A percentile compares a stretch with the other conserved stretches of the same genome.
Evolutionary conservation across 2,797 vertebrate genomes (phyloP).

Genomic region (Oreochromis mossambicus): DNA sequence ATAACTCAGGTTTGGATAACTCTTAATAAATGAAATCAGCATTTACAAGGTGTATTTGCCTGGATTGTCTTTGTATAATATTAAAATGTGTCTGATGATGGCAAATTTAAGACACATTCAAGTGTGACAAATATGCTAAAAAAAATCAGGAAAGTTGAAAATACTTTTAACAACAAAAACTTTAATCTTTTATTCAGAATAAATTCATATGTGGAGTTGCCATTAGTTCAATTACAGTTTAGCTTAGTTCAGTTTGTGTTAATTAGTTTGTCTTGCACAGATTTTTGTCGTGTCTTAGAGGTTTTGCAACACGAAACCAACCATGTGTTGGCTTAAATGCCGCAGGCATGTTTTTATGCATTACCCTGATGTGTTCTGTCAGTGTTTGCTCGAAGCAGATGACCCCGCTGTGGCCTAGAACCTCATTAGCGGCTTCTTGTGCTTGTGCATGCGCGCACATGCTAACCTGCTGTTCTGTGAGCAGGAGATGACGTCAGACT

Average conservation of each 20-base stretch:
- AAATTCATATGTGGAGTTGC: background rate
- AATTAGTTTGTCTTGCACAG: background rate
- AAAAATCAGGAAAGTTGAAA: background rate
- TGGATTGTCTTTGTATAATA: background rate
- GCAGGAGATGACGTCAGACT: conserved; percentile 34
- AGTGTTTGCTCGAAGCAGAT: conserved; percentile 7
- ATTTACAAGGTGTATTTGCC: background rate
- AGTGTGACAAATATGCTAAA: background rate
- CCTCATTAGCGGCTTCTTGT: conserved; percentile 27
- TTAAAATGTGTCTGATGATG: background rate
- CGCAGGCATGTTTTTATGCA: conserved; percentile 2
- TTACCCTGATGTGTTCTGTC: background rate
- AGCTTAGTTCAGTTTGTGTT: background rate
- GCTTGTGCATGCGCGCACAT: background rate
- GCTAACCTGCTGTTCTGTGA: conserved; percentile 35
- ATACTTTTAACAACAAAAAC: background rate
- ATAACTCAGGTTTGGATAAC: background rate
- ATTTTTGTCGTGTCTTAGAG: background rate
- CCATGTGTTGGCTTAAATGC: background rate
- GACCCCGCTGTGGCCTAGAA: conserved; percentile 35
- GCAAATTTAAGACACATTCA: background rate
- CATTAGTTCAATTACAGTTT: background rate
- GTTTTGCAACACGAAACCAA: background rate
- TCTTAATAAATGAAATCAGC: background rate
- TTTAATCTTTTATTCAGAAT: background rate